These are phyloP conservation scores for Peromyscus maniculatus DNA, from an alignment of 2,113 vertebrate species.

Conservation along the genomic window DNA sequence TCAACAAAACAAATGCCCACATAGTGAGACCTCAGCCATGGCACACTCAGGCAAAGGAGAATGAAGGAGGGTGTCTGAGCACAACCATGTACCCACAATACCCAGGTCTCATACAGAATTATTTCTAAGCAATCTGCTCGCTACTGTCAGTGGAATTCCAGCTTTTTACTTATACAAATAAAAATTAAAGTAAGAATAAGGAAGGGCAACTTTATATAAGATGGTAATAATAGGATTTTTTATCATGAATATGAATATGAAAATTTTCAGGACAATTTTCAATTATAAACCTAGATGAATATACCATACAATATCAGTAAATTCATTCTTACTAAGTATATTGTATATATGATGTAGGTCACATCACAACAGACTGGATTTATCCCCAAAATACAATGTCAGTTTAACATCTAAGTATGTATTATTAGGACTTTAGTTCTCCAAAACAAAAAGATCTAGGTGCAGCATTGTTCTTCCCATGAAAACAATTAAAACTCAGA, in stretches of 20 bases:
- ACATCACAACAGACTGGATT: not conserved
- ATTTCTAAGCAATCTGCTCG: not conserved
- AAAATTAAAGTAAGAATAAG: slow-evolving; percentile 2
- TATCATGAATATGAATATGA: not conserved
- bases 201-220: not conserved
- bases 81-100: not conserved
- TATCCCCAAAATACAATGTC: not conserved
- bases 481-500: not conserved
- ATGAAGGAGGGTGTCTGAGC: not conserved
- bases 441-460: not conserved
- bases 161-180: not conserved
- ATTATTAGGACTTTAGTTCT: not conserved
- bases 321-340: not conserved
- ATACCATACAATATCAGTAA: not conserved
- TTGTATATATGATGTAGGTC: not conserved
- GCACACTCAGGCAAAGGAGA: not conserved
- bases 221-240: not conserved
- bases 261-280: slow-evolving; percentile 2
- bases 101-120: not conserved
- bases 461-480: not conserved
- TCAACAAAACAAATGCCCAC: not conserved
- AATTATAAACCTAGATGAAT: not conserved
- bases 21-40: not conserved
- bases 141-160: not conserved
- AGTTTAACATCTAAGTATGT: not conserved